A percentile compares a stretch with the other conserved stretches of the same genome.
These are phyloP conservation scores for Lepus timidus DNA, from an alignment of 2,113 vertebrate species.

Conservation along the genomic window DNA sequence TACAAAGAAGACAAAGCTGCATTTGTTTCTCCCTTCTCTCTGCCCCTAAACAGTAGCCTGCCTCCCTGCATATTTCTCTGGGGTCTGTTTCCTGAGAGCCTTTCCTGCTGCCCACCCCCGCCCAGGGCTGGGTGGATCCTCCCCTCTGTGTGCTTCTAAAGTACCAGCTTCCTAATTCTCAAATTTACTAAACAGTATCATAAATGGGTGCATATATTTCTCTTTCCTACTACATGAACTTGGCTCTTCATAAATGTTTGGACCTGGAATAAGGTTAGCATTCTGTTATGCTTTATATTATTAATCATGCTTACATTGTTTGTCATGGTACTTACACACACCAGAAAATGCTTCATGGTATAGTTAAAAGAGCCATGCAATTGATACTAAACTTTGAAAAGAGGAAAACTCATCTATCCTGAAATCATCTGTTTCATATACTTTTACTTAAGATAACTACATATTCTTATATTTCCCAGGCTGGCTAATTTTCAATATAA, in stretches of 20 bases:
- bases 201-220: slow-evolving; percentile 4
- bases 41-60: slow-evolving; percentile 24
- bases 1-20: slow-evolving; percentile 3
- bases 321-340: slow-evolving; percentile 5
- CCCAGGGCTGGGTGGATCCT: not conserved
- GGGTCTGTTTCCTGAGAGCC: not conserved
- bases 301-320: not conserved
- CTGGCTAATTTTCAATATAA: slow-evolving; percentile 19
- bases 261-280: slow-evolving; percentile 11
- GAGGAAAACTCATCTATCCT: not conserved
- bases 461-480: not conserved
- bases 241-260: slow-evolving; percentile 7
- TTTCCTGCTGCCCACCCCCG: not conserved
- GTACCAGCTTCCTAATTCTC: not conserved
- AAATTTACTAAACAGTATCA: not conserved
- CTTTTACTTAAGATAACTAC: not conserved
- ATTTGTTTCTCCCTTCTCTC: not conserved
- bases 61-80: not conserved
- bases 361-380: slow-evolving; percentile 28
- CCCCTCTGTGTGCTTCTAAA: not conserved
- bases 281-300: not conserved
- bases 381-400: not conserved
- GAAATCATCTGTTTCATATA: not conserved
- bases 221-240: slow-evolving; percentile 21
- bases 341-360: not conserved